Percentiles rank a stretch among this genome's conserved stretches.
Evolutionary conservation across 2,888 invertebrate species (phyloP).

Genomic region (Microplitis manilae): DNA sequence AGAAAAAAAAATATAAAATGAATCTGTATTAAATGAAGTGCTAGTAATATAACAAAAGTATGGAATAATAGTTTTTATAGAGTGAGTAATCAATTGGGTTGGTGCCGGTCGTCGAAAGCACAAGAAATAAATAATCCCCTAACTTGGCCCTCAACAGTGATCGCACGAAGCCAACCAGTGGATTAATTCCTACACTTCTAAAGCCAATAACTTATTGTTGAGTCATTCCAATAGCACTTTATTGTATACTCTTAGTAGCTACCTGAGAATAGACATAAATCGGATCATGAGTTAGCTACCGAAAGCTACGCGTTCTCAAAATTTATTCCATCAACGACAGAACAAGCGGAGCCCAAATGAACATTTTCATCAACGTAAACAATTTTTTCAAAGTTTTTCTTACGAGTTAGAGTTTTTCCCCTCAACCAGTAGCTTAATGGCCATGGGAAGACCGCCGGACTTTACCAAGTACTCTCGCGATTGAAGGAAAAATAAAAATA

Average conservation of each 20-base stretch:
- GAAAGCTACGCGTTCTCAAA: no score
- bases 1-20: not conserved
- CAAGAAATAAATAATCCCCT: conserved; percentile 55
- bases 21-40: not conserved
- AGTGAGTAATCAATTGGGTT: not conserved
- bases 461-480: conserved; percentile 39
- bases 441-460: conserved; percentile 20
- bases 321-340: no score
- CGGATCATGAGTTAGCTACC: no score
- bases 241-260: conserved; percentile 49
- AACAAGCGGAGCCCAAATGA: not conserved
- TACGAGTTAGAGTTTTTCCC: conserved; percentile 7
- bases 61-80: not conserved
- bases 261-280: not conserved
- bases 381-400: conserved; percentile 54
- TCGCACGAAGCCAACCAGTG: conserved; percentile 62
- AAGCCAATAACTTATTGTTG: conserved; percentile 68
- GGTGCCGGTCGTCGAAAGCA: conserved; percentile 28
- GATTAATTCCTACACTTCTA: conserved; percentile 62
- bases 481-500: conserved; percentile 37
- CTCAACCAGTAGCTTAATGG: conserved; percentile 26
- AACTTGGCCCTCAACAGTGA: conserved; percentile 60
- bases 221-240: conserved; percentile 65
- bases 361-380: conserved; percentile 48
- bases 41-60: not conserved